Conservation (phyloP, 2,797 vertebrate species). For the Chiroxiphia lanceolata region DNA sequence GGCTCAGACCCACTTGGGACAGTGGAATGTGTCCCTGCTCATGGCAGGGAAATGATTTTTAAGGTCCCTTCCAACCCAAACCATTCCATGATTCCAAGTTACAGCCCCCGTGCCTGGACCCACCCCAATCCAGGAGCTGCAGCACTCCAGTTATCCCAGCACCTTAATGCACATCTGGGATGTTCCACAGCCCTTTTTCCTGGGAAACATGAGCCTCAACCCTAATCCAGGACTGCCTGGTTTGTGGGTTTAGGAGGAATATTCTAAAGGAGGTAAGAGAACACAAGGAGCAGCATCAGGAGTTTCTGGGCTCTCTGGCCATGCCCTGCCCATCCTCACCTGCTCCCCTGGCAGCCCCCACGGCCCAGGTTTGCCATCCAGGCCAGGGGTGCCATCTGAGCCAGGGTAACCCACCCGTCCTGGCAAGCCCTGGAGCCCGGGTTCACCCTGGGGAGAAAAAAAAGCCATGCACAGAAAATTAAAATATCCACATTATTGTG, state of each 20-base stretch:
- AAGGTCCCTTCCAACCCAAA: background rate
- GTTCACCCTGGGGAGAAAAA: conserved; percentile 77
- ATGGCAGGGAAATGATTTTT: background rate
- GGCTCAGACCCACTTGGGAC: fast-evolving
- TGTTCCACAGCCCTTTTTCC: background rate
- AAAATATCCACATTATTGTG: background rate
- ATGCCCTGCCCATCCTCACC: conserved; percentile 60
- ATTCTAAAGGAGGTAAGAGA: background rate
- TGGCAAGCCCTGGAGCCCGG: conserved; percentile 75
- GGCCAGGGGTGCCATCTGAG: conserved; percentile 79
- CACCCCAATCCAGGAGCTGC: background rate
- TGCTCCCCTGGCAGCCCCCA: conserved; percentile 79
- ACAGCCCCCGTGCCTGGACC: background rate
- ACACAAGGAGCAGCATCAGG: background rate
- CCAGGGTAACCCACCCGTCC: conserved; percentile 79
- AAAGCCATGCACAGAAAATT: background rate
- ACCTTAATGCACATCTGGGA: fast-evolving
- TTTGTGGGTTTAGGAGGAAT: background rate
- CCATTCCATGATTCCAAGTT: background rate
- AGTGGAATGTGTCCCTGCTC: background rate
- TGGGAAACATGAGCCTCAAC: background rate
- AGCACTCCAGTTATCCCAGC: background rate
- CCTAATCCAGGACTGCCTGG: background rate
- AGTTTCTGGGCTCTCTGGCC: background rate
- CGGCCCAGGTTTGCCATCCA: conserved; percentile 79